A percentile compares a stretch with the other conserved stretches of the same genome.
Evolutionary conservation across 2,797 vertebrate genomes (phyloP).

Genomic region (Eremophila alpestris): DNA sequence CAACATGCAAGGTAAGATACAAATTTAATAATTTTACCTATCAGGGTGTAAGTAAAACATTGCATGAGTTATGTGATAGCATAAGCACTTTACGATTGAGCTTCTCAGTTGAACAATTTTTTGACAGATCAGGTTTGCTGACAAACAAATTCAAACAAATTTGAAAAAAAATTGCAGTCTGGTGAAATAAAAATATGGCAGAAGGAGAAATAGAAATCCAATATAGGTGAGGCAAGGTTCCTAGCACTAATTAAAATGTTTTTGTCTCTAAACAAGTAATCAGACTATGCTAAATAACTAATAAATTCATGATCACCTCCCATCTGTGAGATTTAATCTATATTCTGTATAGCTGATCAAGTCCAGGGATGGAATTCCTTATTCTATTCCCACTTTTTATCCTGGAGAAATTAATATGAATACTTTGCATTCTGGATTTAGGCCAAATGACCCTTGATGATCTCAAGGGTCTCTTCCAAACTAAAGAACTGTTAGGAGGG

Average conservation of each 20-base stretch:
- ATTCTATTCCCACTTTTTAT: neutral
- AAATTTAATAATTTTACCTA: neutral
- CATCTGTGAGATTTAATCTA: neutral
- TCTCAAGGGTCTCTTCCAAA: neutral
- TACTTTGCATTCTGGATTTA: neutral
- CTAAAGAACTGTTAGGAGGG: neutral
- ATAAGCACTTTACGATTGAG: neutral
- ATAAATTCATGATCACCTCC: neutral
- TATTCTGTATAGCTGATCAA: neutral
- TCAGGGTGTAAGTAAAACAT: neutral
- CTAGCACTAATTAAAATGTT: neutral
- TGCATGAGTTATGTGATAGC: rapidly evolving
- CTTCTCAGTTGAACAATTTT: neutral
- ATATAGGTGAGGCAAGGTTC: neutral
- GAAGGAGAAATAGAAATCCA: neutral
- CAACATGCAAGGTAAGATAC: neutral
- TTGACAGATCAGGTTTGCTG: neutral
- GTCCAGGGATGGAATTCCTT: neutral
- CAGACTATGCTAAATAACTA: neutral
- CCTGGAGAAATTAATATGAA: neutral
- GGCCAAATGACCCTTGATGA: neutral
- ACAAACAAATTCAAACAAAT: neutral
- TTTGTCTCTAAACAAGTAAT: neutral
- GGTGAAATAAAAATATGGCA: neutral
- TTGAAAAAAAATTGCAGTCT: neutral